A percentile compares a stretch with the other conserved stretches of the same genome.
Evolutionary conservation across 1,140 invertebrate genomes (phyloP).

Genomic region (Muscidifurax raptorellus): DNA sequence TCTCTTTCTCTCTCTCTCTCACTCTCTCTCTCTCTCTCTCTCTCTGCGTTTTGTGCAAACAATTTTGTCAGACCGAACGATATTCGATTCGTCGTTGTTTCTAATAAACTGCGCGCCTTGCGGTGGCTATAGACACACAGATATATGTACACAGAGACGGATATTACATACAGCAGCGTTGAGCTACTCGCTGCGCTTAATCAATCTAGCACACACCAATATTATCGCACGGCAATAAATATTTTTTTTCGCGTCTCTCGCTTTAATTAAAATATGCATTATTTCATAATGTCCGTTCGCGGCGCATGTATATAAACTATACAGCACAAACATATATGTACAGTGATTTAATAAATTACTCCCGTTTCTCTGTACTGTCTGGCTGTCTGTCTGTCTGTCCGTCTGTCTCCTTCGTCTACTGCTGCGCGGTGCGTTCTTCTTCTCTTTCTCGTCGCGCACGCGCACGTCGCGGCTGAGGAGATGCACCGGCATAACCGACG

Average conservation of each 20-base stretch:
- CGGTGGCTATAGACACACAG: too few species aligned
- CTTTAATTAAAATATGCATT: not conserved
- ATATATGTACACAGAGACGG: too few species aligned
- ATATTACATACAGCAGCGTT: too few species aligned
- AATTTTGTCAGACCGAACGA: not conserved
- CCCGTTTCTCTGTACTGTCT: conserved; percentile 1
- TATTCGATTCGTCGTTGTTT: too few species aligned
- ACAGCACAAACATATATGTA: too few species aligned
- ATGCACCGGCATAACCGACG: not conserved
- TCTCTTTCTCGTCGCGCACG: not conserved
- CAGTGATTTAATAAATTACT: not conserved
- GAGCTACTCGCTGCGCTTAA: not conserved
- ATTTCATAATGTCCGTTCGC: not conserved
- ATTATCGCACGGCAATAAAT: not conserved
- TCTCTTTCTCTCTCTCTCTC: conserved; percentile 16
- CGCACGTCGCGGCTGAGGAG: not conserved
- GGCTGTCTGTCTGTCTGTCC: not conserved
- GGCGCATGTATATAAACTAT: too few species aligned
- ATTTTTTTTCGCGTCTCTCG: conserved; percentile 17
- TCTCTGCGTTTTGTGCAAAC: conserved; percentile 7
- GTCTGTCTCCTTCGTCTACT: not conserved
- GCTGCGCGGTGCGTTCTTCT: not conserved
- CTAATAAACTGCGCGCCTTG: too few species aligned
- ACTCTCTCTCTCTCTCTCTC: conserved; percentile 7
- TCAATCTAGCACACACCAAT: not conserved